Base-by-base conservation (phyloP, 2,888 invertebrate genomes). In the Zonitis immaculata region DNA sequence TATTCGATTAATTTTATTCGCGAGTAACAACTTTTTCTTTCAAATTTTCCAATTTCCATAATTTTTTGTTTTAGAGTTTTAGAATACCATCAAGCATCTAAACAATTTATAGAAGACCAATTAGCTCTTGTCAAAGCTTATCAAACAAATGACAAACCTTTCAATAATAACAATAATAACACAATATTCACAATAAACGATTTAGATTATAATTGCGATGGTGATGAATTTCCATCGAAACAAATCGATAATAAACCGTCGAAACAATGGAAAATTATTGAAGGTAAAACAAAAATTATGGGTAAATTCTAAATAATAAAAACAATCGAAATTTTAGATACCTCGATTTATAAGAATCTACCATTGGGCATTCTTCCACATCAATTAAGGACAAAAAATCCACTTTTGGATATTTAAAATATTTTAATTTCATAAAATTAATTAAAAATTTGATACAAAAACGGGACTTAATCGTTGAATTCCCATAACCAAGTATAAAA, bases 321-420 rank as follows among this genome's bases (percentile, higher is more conserved):
- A n/a, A n/a, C n/a, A n/a, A n/a, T n/a, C n/a, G 7, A 39, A 43
- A 44, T 42, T 57, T 52, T 42, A 71, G 70, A 69, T 59, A 63
- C 62, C 8, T 52, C 56, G 14, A 39, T 49, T 14, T 70, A 62
- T 48, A 57, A 60, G 48, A 62, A 60, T 39, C 63, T 64, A 20
- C 70, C 71, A 12, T 54, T 70, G 16, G 71, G 71, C 51, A 56
- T 68, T 8, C 50, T 68, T 28, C 64, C 66, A 9, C 54, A 64
- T 55, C 68, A 70, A 56, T 26, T 14, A 20, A n/a, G 35, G 22
- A 44, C 39, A 18, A 43, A 26, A 11, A 54, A 51, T 39, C 54
- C 54, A 16, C 6, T 44, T 4, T 22, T 54, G 16, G 28, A 39
- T 35, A 22, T 39, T 8, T 47, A 48, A 48, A 42, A 6, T 50